Evolutionary conservation across 2,888 invertebrate genomes (phyloP), one percentile per base, ranked within the genome.

Genomic region (Macrostomum cliftonense): DNA sequence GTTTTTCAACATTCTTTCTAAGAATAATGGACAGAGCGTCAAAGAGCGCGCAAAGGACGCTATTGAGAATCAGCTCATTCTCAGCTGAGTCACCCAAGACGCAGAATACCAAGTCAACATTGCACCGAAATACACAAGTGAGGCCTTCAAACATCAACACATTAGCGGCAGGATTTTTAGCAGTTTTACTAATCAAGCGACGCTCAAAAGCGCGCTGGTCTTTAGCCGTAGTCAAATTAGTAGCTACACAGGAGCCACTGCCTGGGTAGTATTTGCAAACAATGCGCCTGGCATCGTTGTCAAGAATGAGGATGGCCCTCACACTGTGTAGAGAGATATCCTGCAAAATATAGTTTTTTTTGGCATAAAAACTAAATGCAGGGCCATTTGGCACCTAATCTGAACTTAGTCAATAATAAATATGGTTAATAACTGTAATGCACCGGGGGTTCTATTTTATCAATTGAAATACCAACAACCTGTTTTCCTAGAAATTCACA

Each of bases 191-290:
- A 64, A 93, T 97, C 1, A 97, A 74, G 71, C 87, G 93, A 72
- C 93, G 95, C 66, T 99, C 97, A 71, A 97, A 97, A 0, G 83
- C 79, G 66, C 86, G 86, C 70, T 97, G 91, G 62, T 97, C 95
- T 63, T 95, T 97, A 0, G 83, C 74, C 0, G 86, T 82, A 1
- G 87, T 80, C 64, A 93, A 80, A 46, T 83, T 9, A 7, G 9
- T 9, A 28, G 28, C 9, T 2, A 28, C 28, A 28, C 28, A 7
- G 4, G 28, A 28, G 28, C 28, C 28, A 9, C 5, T 9, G 9
- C 28, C 28, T 28, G 28, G 4, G 28, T 28, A 28, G 28, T 28
- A 75, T 66, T 93, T 95, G 20, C 91, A 87, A 9, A 97, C 72
- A 55, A 97, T 80, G 60, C 95, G 77, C 71, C 93, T 87, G 12